A percentile compares a stretch with the other conserved stretches of the same genome.
These are phyloP conservation scores for Limnothrissa miodon DNA, from an alignment of 2,113 vertebrate species.

Conservation along the genomic window DNA sequence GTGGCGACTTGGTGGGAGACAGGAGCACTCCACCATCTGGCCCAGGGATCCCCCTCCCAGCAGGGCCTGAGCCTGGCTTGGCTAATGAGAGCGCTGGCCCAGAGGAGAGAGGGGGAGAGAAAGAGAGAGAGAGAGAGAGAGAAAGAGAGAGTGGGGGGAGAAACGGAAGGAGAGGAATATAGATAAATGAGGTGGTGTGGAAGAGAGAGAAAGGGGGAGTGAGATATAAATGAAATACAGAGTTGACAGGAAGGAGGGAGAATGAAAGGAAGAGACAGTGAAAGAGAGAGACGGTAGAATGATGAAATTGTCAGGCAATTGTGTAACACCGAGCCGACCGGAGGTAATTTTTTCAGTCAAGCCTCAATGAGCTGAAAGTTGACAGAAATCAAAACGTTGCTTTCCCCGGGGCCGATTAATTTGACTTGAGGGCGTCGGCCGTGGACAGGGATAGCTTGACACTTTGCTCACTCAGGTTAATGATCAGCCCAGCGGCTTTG, in stretches of 20 bases:
- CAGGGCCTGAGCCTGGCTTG: slow-evolving; percentile 3
- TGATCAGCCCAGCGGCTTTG: neutral
- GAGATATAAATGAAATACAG: slow-evolving; percentile 10
- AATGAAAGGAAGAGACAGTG: neutral
- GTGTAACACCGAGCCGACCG: neutral
- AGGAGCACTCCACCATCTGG: slow-evolving; percentile 71
- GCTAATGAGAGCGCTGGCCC: neutral
- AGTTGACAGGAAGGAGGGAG: slow-evolving; percentile 14
- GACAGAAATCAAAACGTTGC: neutral
- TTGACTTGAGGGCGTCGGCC: neutral
- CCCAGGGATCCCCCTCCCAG: slow-evolving; percentile 64
- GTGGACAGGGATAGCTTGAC: neutral
- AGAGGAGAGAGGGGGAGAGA: neutral
- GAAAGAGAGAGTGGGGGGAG: neutral
- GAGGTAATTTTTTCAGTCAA: neutral
- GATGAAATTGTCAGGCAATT: slow-evolving; percentile 8
- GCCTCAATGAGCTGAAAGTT: neutral
- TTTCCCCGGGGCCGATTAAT: neutral
- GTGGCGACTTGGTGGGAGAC: slow-evolving; percentile 53
- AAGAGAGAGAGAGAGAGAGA: neutral
- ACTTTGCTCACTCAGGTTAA: neutral
- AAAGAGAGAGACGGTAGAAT: neutral
- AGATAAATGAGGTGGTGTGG: neutral
- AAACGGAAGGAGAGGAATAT: neutral
- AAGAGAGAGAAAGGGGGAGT: slow-evolving; percentile 18